These are phyloP conservation scores for Pteromalus puparum DNA, from an alignment of 1,140 invertebrate species.

Conservation along the genomic window DNA sequence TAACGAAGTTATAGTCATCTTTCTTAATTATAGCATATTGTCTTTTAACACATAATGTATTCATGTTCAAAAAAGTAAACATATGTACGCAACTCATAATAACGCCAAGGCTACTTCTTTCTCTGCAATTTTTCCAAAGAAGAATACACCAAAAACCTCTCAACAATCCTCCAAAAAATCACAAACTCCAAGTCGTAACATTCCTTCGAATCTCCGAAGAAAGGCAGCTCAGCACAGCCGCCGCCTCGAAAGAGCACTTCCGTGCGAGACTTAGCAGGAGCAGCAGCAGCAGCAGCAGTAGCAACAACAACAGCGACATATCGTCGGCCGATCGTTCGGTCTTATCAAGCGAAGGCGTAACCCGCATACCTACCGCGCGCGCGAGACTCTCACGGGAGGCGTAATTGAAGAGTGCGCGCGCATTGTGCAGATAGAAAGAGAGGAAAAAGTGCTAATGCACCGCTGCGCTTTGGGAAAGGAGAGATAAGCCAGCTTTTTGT, in stretches of 20 bases:
- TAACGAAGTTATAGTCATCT: too few species aligned
- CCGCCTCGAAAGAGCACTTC: constrained; percentile 6
- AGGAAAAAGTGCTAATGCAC: background rate
- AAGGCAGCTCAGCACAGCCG: background rate
- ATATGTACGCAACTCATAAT: too few species aligned
- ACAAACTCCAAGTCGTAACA: background rate
- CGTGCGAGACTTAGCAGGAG: background rate
- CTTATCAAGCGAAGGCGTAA: constrained; percentile 24
- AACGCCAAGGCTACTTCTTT: too few species aligned
- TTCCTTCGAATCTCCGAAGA: background rate
- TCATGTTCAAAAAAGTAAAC: too few species aligned
- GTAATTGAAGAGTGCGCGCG: background rate
- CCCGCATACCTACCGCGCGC: background rate
- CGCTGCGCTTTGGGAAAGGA: background rate
- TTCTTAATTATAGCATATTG: too few species aligned
- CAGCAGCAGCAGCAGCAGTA: too few species aligned
- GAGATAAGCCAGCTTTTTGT: background rate
- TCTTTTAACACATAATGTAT: too few species aligned
- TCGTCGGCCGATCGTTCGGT: constrained; percentile 18
- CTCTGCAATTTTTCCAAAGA: background rate
- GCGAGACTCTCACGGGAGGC: background rate
- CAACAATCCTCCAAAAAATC: background rate
- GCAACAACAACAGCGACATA: background rate
- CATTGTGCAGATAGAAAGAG: background rate
- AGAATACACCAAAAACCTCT: background rate